Evolutionary conservation across 2,113 vertebrate species (phyloP).

Genomic region (Pipa parva): DNA sequence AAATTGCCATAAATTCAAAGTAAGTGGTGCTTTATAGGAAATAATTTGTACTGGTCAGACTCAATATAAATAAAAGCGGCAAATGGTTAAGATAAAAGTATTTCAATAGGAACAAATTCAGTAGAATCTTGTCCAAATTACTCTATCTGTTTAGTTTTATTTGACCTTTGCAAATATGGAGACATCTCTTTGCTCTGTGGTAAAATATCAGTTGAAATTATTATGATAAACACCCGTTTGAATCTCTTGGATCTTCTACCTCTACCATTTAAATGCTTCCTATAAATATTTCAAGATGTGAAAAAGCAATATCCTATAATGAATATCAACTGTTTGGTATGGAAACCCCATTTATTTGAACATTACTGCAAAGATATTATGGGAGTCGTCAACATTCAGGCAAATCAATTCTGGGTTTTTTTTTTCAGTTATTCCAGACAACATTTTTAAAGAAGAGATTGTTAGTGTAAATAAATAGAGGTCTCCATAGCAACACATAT

Average conservation of each 20-base stretch:
- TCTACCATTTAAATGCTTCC: slow-evolving; percentile 5
- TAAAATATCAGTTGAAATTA: neutral
- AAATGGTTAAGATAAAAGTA: too few species aligned
- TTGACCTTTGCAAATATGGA: slow-evolving; percentile 6
- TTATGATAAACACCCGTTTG: slow-evolving; percentile 5
- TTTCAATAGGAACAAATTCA: too few species aligned
- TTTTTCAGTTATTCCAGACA: slow-evolving; percentile 15
- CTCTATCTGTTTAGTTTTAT: too few species aligned
- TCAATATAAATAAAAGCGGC: too few species aligned
- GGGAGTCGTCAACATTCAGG: slow-evolving; percentile 14
- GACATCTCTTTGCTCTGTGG: neutral
- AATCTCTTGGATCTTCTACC: neutral
- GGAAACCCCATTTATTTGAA: neutral
- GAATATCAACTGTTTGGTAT: slow-evolving; percentile 13
- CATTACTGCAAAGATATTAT: slow-evolving; percentile 7
- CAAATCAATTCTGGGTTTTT: slow-evolving; percentile 28
- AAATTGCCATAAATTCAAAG: too few species aligned
- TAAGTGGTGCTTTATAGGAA: too few species aligned
- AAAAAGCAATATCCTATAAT: slow-evolving; percentile 1
- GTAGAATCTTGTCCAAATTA: too few species aligned
- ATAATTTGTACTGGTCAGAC: too few species aligned
- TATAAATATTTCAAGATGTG: slow-evolving; percentile 28
- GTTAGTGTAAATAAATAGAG: slow-evolving; percentile 28
- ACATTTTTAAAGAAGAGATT: slow-evolving; percentile 6
- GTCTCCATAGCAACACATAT: slow-evolving; percentile 27